phyloP scores from a whole-genome alignment of 2,888 invertebrate species.

The Drosophila differens region DNA sequence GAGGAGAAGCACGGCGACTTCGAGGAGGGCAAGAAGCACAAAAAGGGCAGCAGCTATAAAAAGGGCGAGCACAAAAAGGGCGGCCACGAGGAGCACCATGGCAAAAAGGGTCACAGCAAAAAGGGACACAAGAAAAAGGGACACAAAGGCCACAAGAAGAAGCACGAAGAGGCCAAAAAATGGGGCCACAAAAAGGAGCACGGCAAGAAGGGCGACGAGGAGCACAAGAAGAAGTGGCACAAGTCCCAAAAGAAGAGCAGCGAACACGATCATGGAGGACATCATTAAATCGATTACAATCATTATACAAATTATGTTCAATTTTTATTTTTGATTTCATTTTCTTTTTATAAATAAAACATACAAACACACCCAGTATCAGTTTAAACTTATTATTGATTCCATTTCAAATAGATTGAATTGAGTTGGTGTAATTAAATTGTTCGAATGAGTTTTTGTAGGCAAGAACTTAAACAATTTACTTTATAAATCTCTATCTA shows the following conservation, averaged over 20 bases:
- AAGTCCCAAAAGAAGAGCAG: slow-evolving; percentile 86
- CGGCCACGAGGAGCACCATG: slow-evolving; percentile 91
- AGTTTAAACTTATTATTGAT: background rate
- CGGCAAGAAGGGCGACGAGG: slow-evolving; percentile 92
- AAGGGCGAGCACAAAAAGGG: slow-evolving; percentile 92
- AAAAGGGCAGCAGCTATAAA: slow-evolving; percentile 93
- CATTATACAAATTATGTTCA: background rate
- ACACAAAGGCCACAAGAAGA: slow-evolving; percentile 92
- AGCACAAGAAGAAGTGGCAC: slow-evolving; percentile 92
- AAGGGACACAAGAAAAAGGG: slow-evolving; percentile 93
- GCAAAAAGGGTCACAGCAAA: slow-evolving; percentile 92
- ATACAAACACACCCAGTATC: slow-evolving; percentile 57
- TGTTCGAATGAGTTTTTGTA: background rate
- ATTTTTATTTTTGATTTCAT: background rate
- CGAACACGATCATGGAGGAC: slow-evolving; percentile 66
- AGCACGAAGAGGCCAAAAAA: slow-evolving; percentile 91
- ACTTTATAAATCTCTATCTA: background rate
- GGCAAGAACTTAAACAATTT: background rate
- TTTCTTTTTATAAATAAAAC: slow-evolving; percentile 37
- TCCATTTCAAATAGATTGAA: background rate
- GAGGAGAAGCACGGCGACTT: slow-evolving; percentile 93
- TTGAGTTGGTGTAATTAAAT: background rate
- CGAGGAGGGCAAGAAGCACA: slow-evolving; percentile 92
- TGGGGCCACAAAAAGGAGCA: slow-evolving; percentile 90
- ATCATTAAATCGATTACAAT: slow-evolving; percentile 33